Evolutionary conservation across 2,797 vertebrate species (phyloP), one percentile per base, ranked within the genome.

Genomic region (Gallirallus australis): DNA sequence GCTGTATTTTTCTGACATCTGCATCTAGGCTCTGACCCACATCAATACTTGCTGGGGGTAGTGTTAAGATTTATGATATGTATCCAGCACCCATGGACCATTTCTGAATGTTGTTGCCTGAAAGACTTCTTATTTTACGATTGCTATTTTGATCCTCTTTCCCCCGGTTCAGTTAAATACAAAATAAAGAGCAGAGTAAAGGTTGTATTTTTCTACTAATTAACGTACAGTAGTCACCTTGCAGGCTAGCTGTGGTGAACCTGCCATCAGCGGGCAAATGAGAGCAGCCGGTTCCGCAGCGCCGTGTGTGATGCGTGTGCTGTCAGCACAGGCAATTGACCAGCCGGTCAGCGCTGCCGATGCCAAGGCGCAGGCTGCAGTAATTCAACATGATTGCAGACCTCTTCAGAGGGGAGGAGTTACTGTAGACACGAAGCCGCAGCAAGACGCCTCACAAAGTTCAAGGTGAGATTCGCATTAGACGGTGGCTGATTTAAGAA

Each of bases 391-490:
- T 1, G 15, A 54, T 3, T 72, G 96, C 90, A 53, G 88, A 15
- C 7, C 8, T 63, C 61, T 66, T 68, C 0, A 13, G 48, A 79
- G 59, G 64, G 93, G 64, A 93, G 75, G 85, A 96, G 86, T 61
- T 94, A 53, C 54, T 11, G 33, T 2, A n/a, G 65, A 2, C 75
- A 82, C 11, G 9, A 20, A 20, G 70, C 86, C 35, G 27, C 12
- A 96, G 73, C 77, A 66, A 94, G 77, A 82, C 13, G 7, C 65
- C 78, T 65, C 90, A 35, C 70, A 69, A 48, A 59, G 90, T 83
- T 85, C 82, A 96, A 97, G 95, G 97, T 98, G 96, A 94, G 93
- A 86, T 68, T 16, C 23, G 9, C 84, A 7, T 25, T 47, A 76
- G 31, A 23, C 14, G 18, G 61, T 37, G 70, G 50, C 61, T 93